Conservation (phyloP, 92 coral and sea anemone species). For the Epizoanthus stellaris region DNA sequence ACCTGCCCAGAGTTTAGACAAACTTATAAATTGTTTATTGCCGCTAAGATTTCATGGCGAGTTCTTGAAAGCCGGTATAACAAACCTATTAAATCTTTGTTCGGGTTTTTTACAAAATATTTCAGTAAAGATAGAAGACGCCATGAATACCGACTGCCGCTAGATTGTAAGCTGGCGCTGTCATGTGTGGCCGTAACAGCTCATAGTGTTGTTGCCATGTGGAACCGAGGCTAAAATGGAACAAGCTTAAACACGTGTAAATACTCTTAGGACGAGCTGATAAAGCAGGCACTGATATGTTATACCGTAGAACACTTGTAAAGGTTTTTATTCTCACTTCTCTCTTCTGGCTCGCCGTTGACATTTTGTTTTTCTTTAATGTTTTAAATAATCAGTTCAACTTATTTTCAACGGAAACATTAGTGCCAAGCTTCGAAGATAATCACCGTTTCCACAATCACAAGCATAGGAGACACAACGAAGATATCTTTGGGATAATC, state of each 20-base stretch:
- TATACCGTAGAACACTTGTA: conserved; percentile 73
- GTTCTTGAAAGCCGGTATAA: too few species aligned
- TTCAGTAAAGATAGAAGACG: not conserved
- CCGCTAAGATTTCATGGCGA: too few species aligned
- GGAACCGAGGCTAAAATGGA: not conserved
- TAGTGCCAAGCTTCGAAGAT: conserved; percentile 57
- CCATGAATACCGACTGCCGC: not conserved
- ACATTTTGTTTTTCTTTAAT: conserved; percentile 70
- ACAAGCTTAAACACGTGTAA: conserved; percentile 10
- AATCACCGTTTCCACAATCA: not conserved
- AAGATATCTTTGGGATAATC: conserved; percentile 47
- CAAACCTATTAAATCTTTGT: too few species aligned
- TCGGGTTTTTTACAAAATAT: too few species aligned
- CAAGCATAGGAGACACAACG: conserved; percentile 5
- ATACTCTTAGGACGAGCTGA: not conserved
- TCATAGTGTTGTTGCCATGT: not conserved
- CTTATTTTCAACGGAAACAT: conserved; percentile 66
- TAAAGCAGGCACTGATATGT: conserved; percentile 6
- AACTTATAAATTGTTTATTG: too few species aligned
- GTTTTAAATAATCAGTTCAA: conserved; percentile 69
- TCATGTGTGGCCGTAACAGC: not conserved
- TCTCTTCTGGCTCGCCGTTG: conserved; percentile 84
- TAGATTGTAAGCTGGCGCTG: not conserved
- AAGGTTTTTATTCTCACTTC: conserved; percentile 82
- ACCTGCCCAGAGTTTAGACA: too few species aligned